These are phyloP conservation scores for Perca schrenkii DNA, from an alignment of 2,113 vertebrate species.

Conservation along the genomic window DNA sequence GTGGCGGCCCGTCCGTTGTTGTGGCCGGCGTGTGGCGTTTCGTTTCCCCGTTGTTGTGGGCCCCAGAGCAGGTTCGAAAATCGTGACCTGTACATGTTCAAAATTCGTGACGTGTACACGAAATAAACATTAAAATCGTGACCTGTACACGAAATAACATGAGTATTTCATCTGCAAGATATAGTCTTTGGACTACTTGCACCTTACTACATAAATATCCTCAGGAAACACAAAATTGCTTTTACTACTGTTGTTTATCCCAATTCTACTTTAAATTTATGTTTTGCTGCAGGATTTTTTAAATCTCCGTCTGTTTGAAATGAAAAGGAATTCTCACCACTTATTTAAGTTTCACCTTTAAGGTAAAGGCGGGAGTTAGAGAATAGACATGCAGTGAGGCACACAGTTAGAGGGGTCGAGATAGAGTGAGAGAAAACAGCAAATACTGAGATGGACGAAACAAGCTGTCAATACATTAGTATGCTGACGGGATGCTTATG, in stretches of 20 bases:
- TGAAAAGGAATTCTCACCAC: background rate
- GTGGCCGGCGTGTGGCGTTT: too few species aligned
- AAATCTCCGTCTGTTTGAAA: background rate
- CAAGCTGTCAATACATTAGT: slow-evolving; percentile 36
- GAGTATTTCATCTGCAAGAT: background rate
- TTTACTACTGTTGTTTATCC: too few species aligned
- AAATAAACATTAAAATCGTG: too few species aligned
- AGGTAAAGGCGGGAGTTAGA: background rate
- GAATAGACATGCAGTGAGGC: background rate
- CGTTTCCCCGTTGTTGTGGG: too few species aligned
- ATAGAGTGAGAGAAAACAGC: slow-evolving; percentile 1
- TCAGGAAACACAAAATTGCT: too few species aligned
- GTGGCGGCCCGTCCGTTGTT: too few species aligned
- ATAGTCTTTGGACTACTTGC: too few species aligned
- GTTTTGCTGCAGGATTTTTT: background rate
- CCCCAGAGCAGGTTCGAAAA: too few species aligned
- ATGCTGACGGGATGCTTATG: slow-evolving; percentile 29
- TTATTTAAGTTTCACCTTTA: slow-evolving; percentile 24
- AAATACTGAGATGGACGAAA: slow-evolving; percentile 13
- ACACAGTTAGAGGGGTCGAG: background rate
- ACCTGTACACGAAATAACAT: too few species aligned
- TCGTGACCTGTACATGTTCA: too few species aligned
- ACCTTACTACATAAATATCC: too few species aligned
- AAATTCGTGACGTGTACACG: too few species aligned
- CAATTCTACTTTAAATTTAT: slow-evolving; percentile 9